Percentiles rank a stretch among this genome's conserved stretches.
These are phyloP conservation scores for Helicolenus hilgendorfi DNA, from an alignment of 2,797 vertebrate species.

Conservation along the genomic window DNA sequence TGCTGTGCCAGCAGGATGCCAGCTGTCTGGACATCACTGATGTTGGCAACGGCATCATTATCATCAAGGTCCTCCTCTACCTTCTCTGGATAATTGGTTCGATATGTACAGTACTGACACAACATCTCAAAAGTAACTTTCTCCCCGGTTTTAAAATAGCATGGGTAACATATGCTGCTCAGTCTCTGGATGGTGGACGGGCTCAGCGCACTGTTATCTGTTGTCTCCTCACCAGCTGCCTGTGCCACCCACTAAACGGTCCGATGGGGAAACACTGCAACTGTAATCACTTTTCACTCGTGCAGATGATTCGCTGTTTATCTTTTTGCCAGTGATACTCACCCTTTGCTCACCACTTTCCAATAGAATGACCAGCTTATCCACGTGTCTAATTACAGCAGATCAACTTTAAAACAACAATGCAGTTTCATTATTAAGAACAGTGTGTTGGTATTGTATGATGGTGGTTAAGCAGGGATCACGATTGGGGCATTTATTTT, in stretches of 20 bases:
- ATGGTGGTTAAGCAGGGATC: slow-evolving; percentile 24
- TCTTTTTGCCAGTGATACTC: slow-evolving; percentile 51
- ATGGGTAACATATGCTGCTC: slow-evolving; percentile 64
- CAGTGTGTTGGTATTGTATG: background rate
- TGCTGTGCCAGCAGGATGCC: slow-evolving; percentile 72
- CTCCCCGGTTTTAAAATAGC: slow-evolving; percentile 60
- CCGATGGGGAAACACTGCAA: slow-evolving; percentile 71
- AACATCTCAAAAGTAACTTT: slow-evolving; percentile 53
- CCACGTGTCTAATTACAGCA: slow-evolving; percentile 35
- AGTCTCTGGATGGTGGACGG: slow-evolving; percentile 31
- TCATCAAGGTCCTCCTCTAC: slow-evolving; percentile 62
- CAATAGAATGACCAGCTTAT: slow-evolving; percentile 45
- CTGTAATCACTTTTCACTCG: slow-evolving; percentile 76
- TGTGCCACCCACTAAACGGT: slow-evolving; percentile 71
- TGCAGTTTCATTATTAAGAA: background rate
- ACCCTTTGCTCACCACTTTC: slow-evolving; percentile 45
- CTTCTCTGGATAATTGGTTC: slow-evolving; percentile 65
- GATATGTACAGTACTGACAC: slow-evolving; percentile 39
- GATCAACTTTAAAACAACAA: slow-evolving; percentile 3
- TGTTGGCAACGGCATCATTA: slow-evolving; percentile 69
- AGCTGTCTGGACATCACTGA: slow-evolving; percentile 69
- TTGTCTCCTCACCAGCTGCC: slow-evolving; percentile 72
- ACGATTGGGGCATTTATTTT: slow-evolving; percentile 23
- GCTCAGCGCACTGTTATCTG: slow-evolving; percentile 51
- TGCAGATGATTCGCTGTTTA: slow-evolving; percentile 72